Evolutionary conservation across 2,888 invertebrate genomes (phyloP).

Genomic region (Hypomecis atomaria): DNA sequence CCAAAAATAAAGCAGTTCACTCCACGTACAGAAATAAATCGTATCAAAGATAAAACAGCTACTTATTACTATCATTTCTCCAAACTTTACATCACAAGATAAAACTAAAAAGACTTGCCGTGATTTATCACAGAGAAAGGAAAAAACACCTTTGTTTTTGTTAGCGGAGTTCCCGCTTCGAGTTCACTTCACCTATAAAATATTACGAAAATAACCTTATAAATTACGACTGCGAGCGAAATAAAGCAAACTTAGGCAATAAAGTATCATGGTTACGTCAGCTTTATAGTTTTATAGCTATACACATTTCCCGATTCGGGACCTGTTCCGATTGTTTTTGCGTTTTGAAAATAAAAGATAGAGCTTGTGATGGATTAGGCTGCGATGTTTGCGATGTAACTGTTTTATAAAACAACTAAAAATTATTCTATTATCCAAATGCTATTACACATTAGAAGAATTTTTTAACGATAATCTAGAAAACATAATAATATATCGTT

Average conservation of each 20-base stretch:
- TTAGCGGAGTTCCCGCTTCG: constrained; percentile 27
- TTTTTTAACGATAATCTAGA: too few relatives aligned
- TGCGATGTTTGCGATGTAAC: too few relatives aligned
- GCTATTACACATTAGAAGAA: too few relatives aligned
- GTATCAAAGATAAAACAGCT: background rate
- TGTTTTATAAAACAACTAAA: too few relatives aligned
- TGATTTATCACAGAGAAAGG: constrained; percentile 37
- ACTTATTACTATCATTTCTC: constrained; percentile 9
- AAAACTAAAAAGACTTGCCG: constrained; percentile 31
- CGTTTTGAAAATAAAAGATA: too few relatives aligned
- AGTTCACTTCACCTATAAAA: constrained; percentile 38
- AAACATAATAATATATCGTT: too few relatives aligned
- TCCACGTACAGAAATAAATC: background rate
- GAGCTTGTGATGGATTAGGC: background rate
- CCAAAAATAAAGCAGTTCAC: background rate
- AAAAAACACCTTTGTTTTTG: constrained; percentile 41
- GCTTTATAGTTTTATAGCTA: constrained; percentile 20
- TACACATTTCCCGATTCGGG: constrained; percentile 5
- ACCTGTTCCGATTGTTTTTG: constrained; percentile 6
- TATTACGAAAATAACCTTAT: constrained; percentile 42
- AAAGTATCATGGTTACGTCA: constrained; percentile 32
- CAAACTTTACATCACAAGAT: constrained; percentile 9
- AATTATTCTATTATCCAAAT: too few relatives aligned
- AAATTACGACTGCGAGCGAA: constrained; percentile 33
- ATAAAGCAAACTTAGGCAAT: constrained; percentile 37